Evolutionary conservation across 2,888 invertebrate species (phyloP).

Genomic region (Xylota segnis): DNA sequence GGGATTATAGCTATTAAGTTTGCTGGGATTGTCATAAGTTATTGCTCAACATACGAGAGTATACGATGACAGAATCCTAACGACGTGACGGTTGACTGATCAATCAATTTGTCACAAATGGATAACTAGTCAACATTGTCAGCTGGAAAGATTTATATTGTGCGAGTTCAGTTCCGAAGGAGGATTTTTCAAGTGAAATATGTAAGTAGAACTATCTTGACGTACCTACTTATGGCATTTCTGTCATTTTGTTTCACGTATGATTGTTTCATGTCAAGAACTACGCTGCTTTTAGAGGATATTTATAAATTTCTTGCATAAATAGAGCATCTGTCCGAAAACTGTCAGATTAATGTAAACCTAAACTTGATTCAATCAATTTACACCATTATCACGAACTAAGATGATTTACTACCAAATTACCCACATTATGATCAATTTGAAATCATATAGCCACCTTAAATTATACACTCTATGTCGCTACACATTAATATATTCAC

Average conservation of each 20-base stretch:
- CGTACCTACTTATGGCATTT: too few relatives aligned
- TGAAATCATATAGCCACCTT: not conserved
- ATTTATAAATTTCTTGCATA: too few relatives aligned
- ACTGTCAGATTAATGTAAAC: not conserved
- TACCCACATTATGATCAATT: not conserved
- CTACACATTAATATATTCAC: not conserved
- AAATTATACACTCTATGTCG: not conserved
- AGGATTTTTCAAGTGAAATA: not conserved
- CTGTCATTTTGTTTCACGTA: too few relatives aligned
- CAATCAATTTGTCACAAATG: slow-evolving; percentile 15
- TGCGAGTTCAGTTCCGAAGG: not conserved
- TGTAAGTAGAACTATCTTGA: too few relatives aligned
- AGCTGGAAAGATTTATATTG: not conserved
- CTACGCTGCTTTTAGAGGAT: too few relatives aligned
- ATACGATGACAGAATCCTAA: slow-evolving; percentile 13
- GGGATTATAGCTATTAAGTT: slow-evolving; percentile 15
- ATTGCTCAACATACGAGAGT: slow-evolving; percentile 18
- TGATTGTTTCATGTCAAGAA: too few relatives aligned
- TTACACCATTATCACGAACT: not conserved
- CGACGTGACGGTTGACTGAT: slow-evolving; percentile 3
- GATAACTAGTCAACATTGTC: not conserved
- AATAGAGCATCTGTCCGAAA: too few relatives aligned
- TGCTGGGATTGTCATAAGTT: slow-evolving; percentile 6
- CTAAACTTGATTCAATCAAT: not conserved
- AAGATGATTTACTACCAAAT: not conserved